Base-by-base conservation (phyloP, 2,797 vertebrate genomes). In the Heterohyrax brucei region DNA sequence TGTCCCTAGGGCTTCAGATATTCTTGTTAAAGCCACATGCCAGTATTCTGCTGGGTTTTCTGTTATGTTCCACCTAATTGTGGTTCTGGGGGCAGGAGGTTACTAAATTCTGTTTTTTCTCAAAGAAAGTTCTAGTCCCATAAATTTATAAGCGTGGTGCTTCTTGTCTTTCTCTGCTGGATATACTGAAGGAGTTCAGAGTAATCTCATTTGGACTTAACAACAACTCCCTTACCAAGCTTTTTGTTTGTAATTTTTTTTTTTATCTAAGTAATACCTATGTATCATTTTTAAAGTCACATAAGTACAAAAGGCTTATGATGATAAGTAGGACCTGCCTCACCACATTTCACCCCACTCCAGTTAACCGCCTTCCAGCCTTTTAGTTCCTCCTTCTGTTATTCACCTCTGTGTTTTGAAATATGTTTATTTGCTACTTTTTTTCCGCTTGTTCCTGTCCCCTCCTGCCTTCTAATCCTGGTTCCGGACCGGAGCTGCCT, bases 281-380 rank as follows among this genome's bases (percentile, higher is more conserved):
- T 39, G 24, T 50, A 30, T 68, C 48, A 61, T 28, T 70, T 76
- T 87, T 33, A 18, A 72, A 24, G 44, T 78, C 81, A 81, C 24
- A 39, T 53, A 46, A 64, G 0, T 61, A 24, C 68, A 13, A 33
- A 62, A 28, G n/a, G 44, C 39, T 82, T 46, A 12, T 5, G 22
- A 19, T 13, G 26, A 81, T 64, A 8, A 13, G 61, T 22, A 8
- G 33, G 28, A 28, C n/a, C n/a, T 7, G 0, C 1, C 66, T 64
- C 26, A 3, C 18, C 66, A 76, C 13, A 0, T 18, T 33, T 2
- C 7, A 44, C 28, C 64, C 3, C 0, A 1, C 68, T 2, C 39
- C 56, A 0, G 21, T 68, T n/a, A 66, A 28, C 44, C 1, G 0
- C 21, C 78, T 22, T 33, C 8, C 2, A 0, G 28, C 66, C 10